Conservation (phyloP, 2,888 invertebrate species). For the Euplagia quadripunctaria region DNA sequence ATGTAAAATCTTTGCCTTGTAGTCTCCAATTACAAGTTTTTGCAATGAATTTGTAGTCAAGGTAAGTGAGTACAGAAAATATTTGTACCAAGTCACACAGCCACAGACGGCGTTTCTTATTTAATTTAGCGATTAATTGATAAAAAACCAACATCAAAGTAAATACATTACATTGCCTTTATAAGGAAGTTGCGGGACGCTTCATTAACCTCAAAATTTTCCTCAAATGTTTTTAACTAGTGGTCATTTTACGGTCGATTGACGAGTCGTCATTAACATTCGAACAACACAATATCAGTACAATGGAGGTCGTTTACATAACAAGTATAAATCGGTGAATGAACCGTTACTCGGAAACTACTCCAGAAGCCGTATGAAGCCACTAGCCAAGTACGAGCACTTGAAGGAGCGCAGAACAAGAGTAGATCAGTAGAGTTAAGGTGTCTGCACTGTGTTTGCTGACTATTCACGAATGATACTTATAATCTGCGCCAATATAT, state of each 20-base stretch:
- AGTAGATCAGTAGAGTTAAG: conserved; percentile 16
- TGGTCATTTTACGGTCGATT: conserved; percentile 45
- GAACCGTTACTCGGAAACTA: conserved; percentile 46
- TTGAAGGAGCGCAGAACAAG: conserved; percentile 17
- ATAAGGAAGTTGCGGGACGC: conserved; percentile 34
- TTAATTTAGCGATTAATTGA: conserved; percentile 6
- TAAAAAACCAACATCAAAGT: conserved; percentile 7
- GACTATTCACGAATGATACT: not conserved
- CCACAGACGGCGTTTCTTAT: too few species aligned
- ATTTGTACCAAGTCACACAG: not conserved
- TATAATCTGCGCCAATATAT: too few species aligned
- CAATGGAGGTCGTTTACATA: conserved; percentile 54
- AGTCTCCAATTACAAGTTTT: too few species aligned
- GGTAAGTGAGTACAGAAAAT: not conserved
- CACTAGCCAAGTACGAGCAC: conserved; percentile 6
- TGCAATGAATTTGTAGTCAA: not conserved
- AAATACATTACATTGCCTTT: conserved; percentile 27
- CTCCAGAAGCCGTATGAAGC: conserved; percentile 54
- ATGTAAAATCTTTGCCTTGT: not conserved
- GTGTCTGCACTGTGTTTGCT: conserved; percentile 25
- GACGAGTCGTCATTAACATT: conserved; percentile 45
- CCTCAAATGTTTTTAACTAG: conserved; percentile 27
- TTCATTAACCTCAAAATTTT: conserved; percentile 30
- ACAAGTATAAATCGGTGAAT: conserved; percentile 50
- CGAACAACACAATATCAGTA: conserved; percentile 40